Conservation (phyloP, 2,797 vertebrate species). For the Lepidocolaptes lacrymiger region DNA sequence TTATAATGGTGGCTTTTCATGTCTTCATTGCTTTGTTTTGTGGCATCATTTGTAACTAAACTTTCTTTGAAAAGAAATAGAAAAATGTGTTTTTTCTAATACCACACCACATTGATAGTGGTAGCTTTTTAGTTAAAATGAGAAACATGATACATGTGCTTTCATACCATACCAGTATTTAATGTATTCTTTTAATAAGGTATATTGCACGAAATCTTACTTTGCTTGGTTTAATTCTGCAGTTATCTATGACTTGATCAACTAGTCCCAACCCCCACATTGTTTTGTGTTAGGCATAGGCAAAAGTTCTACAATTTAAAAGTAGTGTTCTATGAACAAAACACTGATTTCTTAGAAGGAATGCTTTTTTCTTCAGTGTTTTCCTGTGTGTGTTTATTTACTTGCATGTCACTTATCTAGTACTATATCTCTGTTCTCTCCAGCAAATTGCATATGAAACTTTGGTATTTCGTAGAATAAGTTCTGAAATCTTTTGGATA, state of each 20-base stretch:
- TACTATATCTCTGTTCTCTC: neutral
- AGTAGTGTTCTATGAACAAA: neutral
- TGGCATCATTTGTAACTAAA: neutral
- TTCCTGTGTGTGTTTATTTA: neutral
- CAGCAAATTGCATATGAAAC: neutral
- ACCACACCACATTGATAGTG: neutral
- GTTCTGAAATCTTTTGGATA: neutral
- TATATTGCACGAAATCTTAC: neutral
- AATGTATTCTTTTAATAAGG: neutral
- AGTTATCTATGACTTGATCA: neutral
- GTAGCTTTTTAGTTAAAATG: neutral
- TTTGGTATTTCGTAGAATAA: neutral
- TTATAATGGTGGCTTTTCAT: neutral
- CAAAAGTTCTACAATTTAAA: neutral
- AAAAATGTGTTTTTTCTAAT: neutral
- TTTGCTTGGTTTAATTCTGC: neutral
- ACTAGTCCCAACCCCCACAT: neutral
- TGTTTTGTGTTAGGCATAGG: neutral
- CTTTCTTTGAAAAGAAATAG: neutral
- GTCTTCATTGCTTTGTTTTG: neutral
- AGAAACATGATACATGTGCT: neutral
- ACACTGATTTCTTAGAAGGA: neutral
- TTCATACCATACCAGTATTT: neutral
- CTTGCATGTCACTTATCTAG: neutral
- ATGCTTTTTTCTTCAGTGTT: neutral